phyloP scores from a whole-genome alignment of 2,113 vertebrate species.

The Saimiri boliviensis region DNA sequence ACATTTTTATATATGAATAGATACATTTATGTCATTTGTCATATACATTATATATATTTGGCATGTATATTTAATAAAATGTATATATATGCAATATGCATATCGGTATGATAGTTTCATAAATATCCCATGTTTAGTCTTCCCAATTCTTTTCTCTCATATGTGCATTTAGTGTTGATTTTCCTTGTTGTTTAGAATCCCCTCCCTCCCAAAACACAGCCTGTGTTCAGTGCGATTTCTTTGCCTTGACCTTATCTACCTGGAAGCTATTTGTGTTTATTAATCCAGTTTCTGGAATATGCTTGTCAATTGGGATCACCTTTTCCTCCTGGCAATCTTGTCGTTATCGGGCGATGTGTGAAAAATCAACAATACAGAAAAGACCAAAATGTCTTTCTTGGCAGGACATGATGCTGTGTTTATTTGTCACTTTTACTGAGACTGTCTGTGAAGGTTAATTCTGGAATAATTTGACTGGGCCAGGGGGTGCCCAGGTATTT shows the following conservation, averaged over 20 bases:
- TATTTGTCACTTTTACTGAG: too few species aligned
- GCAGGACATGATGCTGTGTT: too few species aligned
- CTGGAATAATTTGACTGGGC: too few species aligned
- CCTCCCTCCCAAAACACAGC: neutral
- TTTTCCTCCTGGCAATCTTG: neutral
- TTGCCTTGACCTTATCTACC: neutral
- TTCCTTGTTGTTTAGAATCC: neutral
- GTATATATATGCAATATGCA: too few species aligned
- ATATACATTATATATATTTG: neutral
- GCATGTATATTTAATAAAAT: too few species aligned
- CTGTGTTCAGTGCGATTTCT: neutral
- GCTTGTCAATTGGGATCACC: neutral
- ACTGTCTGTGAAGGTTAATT: too few species aligned
- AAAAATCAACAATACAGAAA: neutral
- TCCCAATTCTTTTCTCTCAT: neutral
- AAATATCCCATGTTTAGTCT: neutral
- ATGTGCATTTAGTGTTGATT: neutral
- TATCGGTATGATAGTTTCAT: neutral
- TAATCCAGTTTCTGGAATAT: too few species aligned
- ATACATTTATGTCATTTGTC: neutral
- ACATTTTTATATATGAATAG: neutral
- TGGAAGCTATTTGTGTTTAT: neutral
- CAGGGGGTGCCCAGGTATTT: too few species aligned
- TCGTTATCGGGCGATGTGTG: neutral
- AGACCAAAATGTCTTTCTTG: neutral